Base-by-base conservation (phyloP, 1,140 invertebrate species). In the Aricia agestis region DNA sequence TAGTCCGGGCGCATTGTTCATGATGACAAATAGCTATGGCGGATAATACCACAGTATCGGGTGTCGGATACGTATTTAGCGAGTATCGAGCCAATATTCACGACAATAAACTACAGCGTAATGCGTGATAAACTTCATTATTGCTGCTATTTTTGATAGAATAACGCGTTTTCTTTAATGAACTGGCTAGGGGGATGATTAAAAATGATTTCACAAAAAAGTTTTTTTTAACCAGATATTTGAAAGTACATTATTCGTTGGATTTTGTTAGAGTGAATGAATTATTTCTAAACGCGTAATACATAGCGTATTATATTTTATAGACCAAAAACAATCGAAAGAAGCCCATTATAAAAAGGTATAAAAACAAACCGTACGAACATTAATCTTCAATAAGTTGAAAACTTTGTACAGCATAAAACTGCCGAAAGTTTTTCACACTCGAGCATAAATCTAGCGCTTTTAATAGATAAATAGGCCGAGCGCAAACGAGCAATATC, bases 381-480 rank as follows among this genome's bases (percentile, higher is more conserved):
- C 82, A 89, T 87, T 82, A 85, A 86, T 89, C 82, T 83, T 78
- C 80, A 79, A 89, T 85, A 85, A 83, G 77, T 79, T 75, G 76
- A 71, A 74, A 76, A 78, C 81, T 81, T 78, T 75, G 76, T 72
- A 81, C 75, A 87, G 85, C 81, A 90, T 90, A 90, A 90, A 90
- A 90, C 88, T 86, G 83, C 82, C 75, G 73, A 73, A 87, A 85
- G 76, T 89, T 88, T 87, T 81, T 84, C 87, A 89, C 87, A 88
- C 80, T 78, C 78, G 77, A n/a, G 74, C 80, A 75, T 91, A 91
- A 90, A 91, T 91, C 87, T 86, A 72, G 71, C 83, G 85, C 87
- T 91, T 91, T 91, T 91, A 91, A 91, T 91, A 91, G 89, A 91
- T 91, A 91, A 91, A 91, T 91, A 91, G 87, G 83, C 82, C 85